Percentiles rank a stretch among this genome's conserved stretches.
Conservation (phyloP, 2,888 invertebrate genomes). For the Trichogramma evanescens region DNA sequence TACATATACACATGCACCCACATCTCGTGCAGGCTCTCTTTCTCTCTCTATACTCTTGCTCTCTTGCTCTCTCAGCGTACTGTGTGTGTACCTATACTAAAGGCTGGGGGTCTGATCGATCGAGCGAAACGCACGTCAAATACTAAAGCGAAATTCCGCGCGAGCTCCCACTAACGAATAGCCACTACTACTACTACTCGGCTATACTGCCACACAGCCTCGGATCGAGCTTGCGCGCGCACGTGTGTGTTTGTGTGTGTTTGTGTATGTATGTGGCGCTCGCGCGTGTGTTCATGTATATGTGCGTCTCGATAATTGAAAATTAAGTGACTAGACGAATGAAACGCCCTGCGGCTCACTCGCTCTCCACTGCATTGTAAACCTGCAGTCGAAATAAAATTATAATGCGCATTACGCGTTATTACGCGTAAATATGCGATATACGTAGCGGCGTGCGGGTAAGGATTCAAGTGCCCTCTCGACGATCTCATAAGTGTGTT, state of each 20-base stretch:
- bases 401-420: slow-evolving; percentile 6
- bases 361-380: slow-evolving; percentile 1
- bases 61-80: too few relatives aligned
- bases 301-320: slow-evolving; percentile 29
- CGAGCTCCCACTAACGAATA: slow-evolving; percentile 28
- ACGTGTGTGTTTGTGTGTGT: too few relatives aligned
- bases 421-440: too few relatives aligned
- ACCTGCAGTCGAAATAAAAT: slow-evolving; percentile 8
- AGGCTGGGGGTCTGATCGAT: slow-evolving; percentile 20
- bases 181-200: not conserved
- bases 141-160: slow-evolving; percentile 28
- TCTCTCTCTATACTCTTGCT: too few relatives aligned
- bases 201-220: too few relatives aligned
- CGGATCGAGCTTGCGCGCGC: too few relatives aligned
- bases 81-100: too few relatives aligned
- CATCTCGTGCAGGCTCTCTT: too few relatives aligned
- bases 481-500: too few relatives aligned
- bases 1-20: too few relatives aligned
- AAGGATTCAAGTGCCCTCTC: too few relatives aligned
- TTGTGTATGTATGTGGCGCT: not conserved
- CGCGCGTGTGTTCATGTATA: slow-evolving; percentile 11
- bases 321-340: slow-evolving; percentile 30
- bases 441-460: too few relatives aligned
- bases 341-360: slow-evolving; percentile 20
- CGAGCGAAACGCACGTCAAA: slow-evolving; percentile 28